Percentiles rank a stretch among this genome's conserved stretches.
These are phyloP conservation scores for Mellilla xanthometata DNA, from an alignment of 2,888 invertebrate species.

Conservation along the genomic window DNA sequence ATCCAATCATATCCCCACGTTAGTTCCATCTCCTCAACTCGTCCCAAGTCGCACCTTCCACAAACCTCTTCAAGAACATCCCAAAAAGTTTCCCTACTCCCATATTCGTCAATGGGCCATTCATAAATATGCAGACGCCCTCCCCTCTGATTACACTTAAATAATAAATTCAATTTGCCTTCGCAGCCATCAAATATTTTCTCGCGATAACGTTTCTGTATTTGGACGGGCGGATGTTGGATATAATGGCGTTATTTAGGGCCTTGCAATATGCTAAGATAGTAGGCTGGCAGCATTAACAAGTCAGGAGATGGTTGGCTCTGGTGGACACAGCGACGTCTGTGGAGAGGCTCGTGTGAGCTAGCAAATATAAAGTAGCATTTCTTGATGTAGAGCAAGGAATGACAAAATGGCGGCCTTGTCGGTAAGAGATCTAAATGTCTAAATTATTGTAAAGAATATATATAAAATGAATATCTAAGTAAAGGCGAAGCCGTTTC, in stretches of 20 bases:
- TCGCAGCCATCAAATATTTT: constrained; percentile 73
- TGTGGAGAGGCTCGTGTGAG: constrained; percentile 43
- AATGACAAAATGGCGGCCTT: no score
- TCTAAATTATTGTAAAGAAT: no score
- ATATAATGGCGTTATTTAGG: constrained; percentile 79
- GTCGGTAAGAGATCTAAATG: no score
- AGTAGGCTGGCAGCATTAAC: constrained; percentile 78
- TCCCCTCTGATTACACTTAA: constrained; percentile 64
- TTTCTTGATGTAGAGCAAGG: no score
- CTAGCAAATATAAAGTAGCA: no score
- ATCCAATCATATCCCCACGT: constrained; percentile 12
- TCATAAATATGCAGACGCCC: constrained; percentile 53
- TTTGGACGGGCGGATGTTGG: constrained; percentile 66
- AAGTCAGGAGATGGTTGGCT: constrained; percentile 79
- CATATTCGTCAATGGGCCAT: constrained; percentile 57
- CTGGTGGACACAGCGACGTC: constrained; percentile 36
- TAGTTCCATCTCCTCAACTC: constrained; percentile 28
- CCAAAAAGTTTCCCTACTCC: constrained; percentile 37
- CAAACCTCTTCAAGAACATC: constrained; percentile 13
- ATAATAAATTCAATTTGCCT: constrained; percentile 79
- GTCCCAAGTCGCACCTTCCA: constrained; percentile 32
- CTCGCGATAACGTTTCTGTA: constrained; percentile 67
- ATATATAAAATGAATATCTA: no score
- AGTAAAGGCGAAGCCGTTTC: no score
- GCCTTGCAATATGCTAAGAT: constrained; percentile 81